phyloP scores from a whole-genome alignment of 2,888 invertebrate species.

The Thera obeliscata region DNA sequence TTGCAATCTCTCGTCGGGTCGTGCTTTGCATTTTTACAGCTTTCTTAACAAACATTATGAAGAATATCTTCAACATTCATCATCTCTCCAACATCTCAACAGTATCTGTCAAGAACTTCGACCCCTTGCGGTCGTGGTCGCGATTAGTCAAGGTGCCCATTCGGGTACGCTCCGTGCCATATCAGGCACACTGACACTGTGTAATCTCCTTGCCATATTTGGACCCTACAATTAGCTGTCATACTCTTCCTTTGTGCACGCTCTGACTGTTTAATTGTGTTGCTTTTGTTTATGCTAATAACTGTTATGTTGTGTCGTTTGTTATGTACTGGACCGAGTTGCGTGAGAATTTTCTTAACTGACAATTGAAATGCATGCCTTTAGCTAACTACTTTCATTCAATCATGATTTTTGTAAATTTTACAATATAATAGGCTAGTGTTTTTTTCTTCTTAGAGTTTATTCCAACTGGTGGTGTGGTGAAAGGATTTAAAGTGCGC shows the following conservation, averaged over 20 bases:
- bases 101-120: conserved; percentile 56
- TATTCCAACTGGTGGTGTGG: too few relatives aligned
- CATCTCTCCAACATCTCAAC: conserved; percentile 46
- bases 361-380: not conserved
- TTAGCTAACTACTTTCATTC: not conserved
- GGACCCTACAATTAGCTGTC: conserved; percentile 74
- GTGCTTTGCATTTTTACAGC: not conserved
- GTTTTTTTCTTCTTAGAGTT: too few relatives aligned
- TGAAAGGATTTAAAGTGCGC: too few relatives aligned
- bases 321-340: conserved; percentile 5
- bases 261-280: conserved; percentile 46
- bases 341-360: conserved; percentile 8
- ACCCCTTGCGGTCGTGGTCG: conserved; percentile 59
- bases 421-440: not conserved
- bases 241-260: conserved; percentile 68
- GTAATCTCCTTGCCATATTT: conserved; percentile 73
- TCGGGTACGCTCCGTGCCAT: conserved; percentile 59
- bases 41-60: not conserved
- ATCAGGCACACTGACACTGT: conserved; percentile 65
- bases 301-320: conserved; percentile 32
- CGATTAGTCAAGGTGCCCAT: conserved; percentile 80
- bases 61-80: conserved; percentile 37
- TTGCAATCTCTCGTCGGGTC: not conserved
- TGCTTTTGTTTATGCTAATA: conserved; percentile 44
- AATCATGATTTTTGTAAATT: not conserved